Evolutionary conservation across 2,888 invertebrate genomes (phyloP).

Genomic region (Dryadula phaetusa): DNA sequence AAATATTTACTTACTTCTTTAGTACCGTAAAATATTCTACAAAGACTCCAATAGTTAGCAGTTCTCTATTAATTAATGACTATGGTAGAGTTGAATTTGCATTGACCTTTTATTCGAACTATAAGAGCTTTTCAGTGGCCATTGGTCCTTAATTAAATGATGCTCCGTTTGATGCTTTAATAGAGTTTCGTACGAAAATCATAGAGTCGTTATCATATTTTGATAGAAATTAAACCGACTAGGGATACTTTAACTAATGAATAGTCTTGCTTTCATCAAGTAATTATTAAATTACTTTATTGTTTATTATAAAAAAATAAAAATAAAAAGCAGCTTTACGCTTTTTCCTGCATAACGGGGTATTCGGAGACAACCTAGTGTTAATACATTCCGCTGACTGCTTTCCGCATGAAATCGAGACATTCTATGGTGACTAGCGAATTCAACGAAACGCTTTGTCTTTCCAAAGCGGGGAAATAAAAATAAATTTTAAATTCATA

Average conservation of each 20-base stretch:
- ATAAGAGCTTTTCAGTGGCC: slow-evolving; percentile 27
- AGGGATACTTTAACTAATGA: neutral
- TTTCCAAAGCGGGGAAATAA: too few relatives aligned
- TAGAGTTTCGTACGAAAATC: slow-evolving; percentile 15
- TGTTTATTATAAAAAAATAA: neutral
- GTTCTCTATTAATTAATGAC: slow-evolving; percentile 32
- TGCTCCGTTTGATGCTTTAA: slow-evolving; percentile 6
- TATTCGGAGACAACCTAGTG: too few relatives aligned
- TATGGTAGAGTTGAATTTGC: slow-evolving; percentile 23
- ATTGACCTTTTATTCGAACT: slow-evolving; percentile 30
- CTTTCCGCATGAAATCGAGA: too few relatives aligned
- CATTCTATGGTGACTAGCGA: too few relatives aligned
- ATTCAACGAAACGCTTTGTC: too few relatives aligned
- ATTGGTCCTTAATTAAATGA: slow-evolving; percentile 27
- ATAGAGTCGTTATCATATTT: slow-evolving; percentile 8
- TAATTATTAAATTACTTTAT: neutral
- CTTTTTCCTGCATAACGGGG: too few relatives aligned
- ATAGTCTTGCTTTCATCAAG: neutral
- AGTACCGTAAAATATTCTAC: neutral
- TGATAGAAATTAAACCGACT: neutral
- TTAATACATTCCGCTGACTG: too few relatives aligned
- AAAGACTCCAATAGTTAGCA: slow-evolving; percentile 2
- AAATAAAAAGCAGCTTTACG: too few relatives aligned
- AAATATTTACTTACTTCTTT: neutral
- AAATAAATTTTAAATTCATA: too few relatives aligned